Conservation (phyloP, 1,140 invertebrate genomes). For the Papilio aristodemus region DNA sequence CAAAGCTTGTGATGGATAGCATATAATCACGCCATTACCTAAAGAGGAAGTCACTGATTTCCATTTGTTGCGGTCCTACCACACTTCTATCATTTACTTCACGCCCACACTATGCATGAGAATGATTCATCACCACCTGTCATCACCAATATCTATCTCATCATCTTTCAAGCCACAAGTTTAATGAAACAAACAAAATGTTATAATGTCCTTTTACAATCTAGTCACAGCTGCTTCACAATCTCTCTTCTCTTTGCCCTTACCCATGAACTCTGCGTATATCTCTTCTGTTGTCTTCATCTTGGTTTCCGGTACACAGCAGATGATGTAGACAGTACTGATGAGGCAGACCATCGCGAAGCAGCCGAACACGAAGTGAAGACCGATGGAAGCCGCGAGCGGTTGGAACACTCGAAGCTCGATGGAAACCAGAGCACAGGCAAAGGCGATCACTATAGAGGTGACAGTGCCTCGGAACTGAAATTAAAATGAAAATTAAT, state of each 20-base stretch:
- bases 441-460: slow-evolving; percentile 66
- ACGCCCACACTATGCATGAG: too few species aligned
- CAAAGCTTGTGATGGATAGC: too few species aligned
- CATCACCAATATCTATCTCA: background rate
- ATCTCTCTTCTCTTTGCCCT: slow-evolving; percentile 51
- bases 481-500: slow-evolving; percentile 35
- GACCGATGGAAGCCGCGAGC: slow-evolving; percentile 79
- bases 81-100: too few species aligned
- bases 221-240: slow-evolving; percentile 60
- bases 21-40: too few species aligned
- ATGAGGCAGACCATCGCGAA: slow-evolving; percentile 83
- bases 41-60: too few species aligned
- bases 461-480: slow-evolving; percentile 73
- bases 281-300: slow-evolving; percentile 83
- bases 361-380: slow-evolving; percentile 84
- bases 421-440: slow-evolving; percentile 60
- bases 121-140: too few species aligned
- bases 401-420: slow-evolving; percentile 65
- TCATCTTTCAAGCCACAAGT: background rate
- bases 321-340: slow-evolving; percentile 83
- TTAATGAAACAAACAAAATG: background rate
- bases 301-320: slow-evolving; percentile 87
- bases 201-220: slow-evolving; percentile 41
- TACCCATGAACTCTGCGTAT: slow-evolving; percentile 59
- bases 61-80: too few species aligned